phyloP scores from a whole-genome alignment of 2,113 vertebrate species.

The Microcebus tavaratra region DNA sequence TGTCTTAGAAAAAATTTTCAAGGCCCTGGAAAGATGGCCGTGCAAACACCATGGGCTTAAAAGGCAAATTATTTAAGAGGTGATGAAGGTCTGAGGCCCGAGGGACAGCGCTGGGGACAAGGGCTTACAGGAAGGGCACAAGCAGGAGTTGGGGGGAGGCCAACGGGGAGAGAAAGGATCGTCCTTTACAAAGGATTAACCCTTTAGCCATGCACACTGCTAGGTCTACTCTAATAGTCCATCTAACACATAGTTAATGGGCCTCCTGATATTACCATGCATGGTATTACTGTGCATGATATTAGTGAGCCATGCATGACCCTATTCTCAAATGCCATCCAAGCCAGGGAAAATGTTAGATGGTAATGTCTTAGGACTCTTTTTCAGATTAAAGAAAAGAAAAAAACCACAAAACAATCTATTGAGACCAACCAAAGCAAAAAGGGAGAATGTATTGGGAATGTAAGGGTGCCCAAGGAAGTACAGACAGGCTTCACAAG shows the following conservation, averaged over 20 bases:
- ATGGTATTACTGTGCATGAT: not conserved
- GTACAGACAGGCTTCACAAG: not conserved
- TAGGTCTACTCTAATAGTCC: not conserved
- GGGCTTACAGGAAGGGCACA: not conserved
- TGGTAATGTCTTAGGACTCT: not conserved
- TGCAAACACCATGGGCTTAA: not conserved
- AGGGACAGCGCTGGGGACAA: no score
- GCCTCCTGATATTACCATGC: no score
- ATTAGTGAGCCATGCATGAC: not conserved
- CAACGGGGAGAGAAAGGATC: not conserved
- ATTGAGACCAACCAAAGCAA: not conserved
- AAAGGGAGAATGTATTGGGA: not conserved
- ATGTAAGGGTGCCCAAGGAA: fast-evolving
- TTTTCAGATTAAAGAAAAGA: not conserved
- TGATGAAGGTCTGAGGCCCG: not conserved
- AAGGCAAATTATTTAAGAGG: not conserved
- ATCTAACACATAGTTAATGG: not conserved
- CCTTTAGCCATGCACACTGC: not conserved
- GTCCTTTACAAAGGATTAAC: not conserved
- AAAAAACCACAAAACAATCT: not conserved
- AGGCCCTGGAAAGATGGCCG: not conserved
- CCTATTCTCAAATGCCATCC: not conserved
- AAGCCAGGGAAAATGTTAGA: not conserved
- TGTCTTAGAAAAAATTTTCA: not conserved
- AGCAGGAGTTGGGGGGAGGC: no score